A percentile compares a stretch with the other conserved stretches of the same genome.
Evolutionary conservation across 2,113 vertebrate genomes (phyloP).

Genomic region (Upupa epops): DNA sequence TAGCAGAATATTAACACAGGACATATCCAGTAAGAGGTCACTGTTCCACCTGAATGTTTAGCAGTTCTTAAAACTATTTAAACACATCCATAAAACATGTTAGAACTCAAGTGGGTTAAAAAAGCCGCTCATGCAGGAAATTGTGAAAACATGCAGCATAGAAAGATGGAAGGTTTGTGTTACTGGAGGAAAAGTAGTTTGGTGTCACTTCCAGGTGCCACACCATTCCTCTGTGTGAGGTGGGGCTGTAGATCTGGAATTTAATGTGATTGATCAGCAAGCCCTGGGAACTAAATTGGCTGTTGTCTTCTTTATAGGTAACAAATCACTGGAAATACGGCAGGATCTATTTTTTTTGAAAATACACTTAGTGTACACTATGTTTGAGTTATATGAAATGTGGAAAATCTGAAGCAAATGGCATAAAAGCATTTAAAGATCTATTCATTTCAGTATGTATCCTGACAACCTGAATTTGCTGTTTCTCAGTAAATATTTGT

Average conservation of each 20-base stretch:
- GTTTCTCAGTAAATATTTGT: background rate
- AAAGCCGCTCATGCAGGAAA: background rate
- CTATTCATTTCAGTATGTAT: background rate
- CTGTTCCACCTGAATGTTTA: background rate
- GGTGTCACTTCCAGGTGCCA: background rate
- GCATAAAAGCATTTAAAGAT: background rate
- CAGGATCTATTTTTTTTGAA: background rate
- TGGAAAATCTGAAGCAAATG: background rate
- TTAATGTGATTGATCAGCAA: fast-evolving
- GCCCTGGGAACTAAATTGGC: background rate
- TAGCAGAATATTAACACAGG: background rate
- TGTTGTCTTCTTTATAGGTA: background rate
- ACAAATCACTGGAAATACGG: background rate
- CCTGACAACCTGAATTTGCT: background rate
- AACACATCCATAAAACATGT: background rate
- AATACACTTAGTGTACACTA: background rate
- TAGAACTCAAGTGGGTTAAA: background rate
- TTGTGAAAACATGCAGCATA: background rate
- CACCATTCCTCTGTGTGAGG: background rate
- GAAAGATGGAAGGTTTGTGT: background rate
- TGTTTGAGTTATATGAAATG: background rate
- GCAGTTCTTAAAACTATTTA: background rate
- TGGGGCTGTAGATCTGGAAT: background rate
- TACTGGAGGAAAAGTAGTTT: background rate
- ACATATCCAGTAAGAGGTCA: background rate